Evolutionary conservation across 2,797 vertebrate species (phyloP).

Genomic region (Sebastes nivosus): DNA sequence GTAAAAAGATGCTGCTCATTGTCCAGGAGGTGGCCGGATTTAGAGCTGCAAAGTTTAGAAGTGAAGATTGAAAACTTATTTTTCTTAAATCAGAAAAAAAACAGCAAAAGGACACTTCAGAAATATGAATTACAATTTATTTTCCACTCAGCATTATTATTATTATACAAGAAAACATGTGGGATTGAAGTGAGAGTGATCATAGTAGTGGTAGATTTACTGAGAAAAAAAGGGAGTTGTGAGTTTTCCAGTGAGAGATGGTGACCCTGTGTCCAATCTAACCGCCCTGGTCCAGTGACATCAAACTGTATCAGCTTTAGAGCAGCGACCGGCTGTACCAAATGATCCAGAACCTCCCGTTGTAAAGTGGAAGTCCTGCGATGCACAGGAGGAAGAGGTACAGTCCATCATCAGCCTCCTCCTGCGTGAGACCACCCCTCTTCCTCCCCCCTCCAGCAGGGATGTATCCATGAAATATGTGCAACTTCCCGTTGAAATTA

Average conservation of each 20-base stretch:
- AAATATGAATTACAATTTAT: no score
- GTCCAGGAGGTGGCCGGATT: conserved; percentile 14
- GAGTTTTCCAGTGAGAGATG: background rate
- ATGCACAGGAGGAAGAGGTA: conserved; percentile 86
- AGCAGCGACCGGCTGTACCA: conserved; percentile 84
- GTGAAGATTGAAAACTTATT: background rate
- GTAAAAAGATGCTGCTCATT: conserved; percentile 11
- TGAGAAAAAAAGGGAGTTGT: background rate
- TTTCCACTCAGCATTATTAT: no score
- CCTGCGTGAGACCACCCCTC: conserved; percentile 79
- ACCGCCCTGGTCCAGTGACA: conserved; percentile 85
- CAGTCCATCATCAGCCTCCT: conserved; percentile 94
- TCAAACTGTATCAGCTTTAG: conserved; percentile 76
- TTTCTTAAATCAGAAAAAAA: background rate
- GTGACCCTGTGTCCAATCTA: conserved; percentile 76
- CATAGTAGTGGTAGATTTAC: background rate
- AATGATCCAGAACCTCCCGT: conserved; percentile 90
- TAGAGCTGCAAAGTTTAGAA: background rate
- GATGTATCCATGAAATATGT: conserved; percentile 98
- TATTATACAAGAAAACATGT: background rate
- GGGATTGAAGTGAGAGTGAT: background rate
- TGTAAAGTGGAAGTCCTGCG: conserved; percentile 69
- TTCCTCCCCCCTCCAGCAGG: conserved; percentile 62
- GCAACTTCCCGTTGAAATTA: conserved; percentile 99
- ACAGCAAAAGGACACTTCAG: no score